Evolutionary conservation across 2,113 vertebrate genomes (phyloP).

Genomic region (Callorhinus ursinus): DNA sequence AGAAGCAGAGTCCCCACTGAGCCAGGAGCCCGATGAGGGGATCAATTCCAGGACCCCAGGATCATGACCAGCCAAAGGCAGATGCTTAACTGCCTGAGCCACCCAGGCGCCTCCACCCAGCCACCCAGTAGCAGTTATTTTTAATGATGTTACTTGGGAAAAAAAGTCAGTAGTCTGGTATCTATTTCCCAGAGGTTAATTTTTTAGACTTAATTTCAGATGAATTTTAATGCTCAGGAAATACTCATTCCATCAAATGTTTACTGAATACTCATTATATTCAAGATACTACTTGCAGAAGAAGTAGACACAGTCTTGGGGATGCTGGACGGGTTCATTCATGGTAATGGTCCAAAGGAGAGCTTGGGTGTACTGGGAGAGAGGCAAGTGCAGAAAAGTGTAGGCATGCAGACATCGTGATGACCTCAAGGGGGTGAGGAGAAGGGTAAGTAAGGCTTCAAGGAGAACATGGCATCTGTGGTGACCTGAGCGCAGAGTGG

Average conservation of each 20-base stretch:
- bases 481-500: not conserved
- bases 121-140: not conserved
- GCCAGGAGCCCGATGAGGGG: not conserved
- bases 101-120: not conserved
- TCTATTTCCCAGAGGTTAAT: not conserved
- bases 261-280: not conserved
- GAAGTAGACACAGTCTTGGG: not conserved
- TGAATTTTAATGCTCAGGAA: not conserved
- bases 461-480: not conserved
- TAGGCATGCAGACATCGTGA: rapidly evolving
- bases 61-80: not conserved
- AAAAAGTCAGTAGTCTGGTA: not conserved
- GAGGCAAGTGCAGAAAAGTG: not conserved
- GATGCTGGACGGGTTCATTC: not conserved
- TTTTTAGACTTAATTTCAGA: not conserved
- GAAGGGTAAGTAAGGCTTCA: not conserved
- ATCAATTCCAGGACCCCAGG: not conserved
- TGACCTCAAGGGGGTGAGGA: not conserved
- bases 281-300: not conserved
- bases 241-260: not conserved
- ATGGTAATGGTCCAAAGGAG: not conserved
- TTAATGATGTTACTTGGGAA: not conserved
- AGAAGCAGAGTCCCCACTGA: not conserved
- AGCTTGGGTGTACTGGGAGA: not conserved
- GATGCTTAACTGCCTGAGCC: not conserved